Base-by-base conservation (phyloP, 2,113 vertebrate genomes). In the Gracilinanus agilis region DNA sequence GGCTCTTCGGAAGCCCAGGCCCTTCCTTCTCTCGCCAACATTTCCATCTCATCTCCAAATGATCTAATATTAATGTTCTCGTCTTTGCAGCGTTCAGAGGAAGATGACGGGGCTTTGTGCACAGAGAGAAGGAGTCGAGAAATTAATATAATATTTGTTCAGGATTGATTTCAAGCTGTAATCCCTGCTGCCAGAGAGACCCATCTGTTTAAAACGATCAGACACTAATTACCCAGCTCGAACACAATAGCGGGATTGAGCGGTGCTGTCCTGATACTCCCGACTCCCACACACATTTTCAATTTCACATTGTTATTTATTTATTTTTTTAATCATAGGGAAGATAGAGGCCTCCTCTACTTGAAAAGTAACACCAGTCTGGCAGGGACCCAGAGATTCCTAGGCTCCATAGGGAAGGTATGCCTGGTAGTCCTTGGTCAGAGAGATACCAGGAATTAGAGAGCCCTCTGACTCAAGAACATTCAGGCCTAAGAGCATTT, bases 21-120 rank as follows among this genome's bases (percentile, higher is more conserved):
- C 91, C 96, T 96, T 96, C 97, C 95, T 97, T 95, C 89, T 96
- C 95, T 55, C 92, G 34, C 95, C 53, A 4, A 90, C 95, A 96
- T 94, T 95, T 96, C 94, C 91, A 90, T 98, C 98, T 98, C 96
- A 97, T 98, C 98, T 98, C 98, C 97, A 98, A 97, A 98, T 98
- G 98, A 98, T 98, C 98, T 97, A 98, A 98, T 98, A 98, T 98
- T 98, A 98, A 98, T 98, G 97, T 96, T 98, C 98, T 97, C 96
- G 29, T 98, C 97, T 97, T 97, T 96, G 44, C 93, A 94, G 94
- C 0, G 0, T 96, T 98, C 97, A 25, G 92, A 96, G 92, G 97
- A 95, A 98, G 98, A 98, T 97, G 97, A 96, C 0, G 25, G 90
- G 88, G 53, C 55, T 98, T 97, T 97, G 98, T 98, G 98, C 98